Conservation (phyloP, 2,113 vertebrate species). For the Kryptolebias marmoratus region DNA sequence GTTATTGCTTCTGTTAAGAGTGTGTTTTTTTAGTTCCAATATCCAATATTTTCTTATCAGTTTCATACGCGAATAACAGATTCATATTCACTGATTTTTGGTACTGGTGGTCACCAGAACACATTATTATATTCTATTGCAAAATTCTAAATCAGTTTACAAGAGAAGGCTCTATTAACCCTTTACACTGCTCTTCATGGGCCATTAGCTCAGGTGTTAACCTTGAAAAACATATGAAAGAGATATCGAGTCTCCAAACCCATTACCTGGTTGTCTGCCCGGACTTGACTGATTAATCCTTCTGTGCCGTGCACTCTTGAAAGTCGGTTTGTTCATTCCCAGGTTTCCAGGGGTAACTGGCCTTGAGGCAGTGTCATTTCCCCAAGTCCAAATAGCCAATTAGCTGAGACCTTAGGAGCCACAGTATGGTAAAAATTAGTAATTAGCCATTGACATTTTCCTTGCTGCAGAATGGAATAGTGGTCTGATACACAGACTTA, state of each 20-base stretch:
- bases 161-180: constrained; percentile 26
- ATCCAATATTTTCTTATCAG: no score
- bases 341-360: constrained; percentile 66
- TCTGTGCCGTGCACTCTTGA: constrained; percentile 9
- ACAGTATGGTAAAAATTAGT: constrained; percentile 54
- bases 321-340: constrained; percentile 51
- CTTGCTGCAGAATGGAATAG: constrained; percentile 36
- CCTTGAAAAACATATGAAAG: constrained; percentile 37
- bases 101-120: no score
- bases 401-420: constrained; percentile 68
- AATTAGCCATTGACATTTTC: constrained; percentile 75
- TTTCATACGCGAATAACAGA: not conserved
- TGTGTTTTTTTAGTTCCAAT: no score
- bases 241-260: constrained; percentile 38
- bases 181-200: constrained; percentile 23
- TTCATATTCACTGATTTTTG: not conserved
- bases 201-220: constrained; percentile 33
- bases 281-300: constrained; percentile 60
- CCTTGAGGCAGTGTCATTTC: constrained; percentile 68
- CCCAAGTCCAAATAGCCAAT: constrained; percentile 73
- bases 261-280: constrained; percentile 52
- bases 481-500: constrained; percentile 39
- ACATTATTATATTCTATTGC: not conserved
- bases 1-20: no score
- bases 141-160: not conserved